Conservation (phyloP, 2,888 invertebrate genomes). For the Tineola bisselliella region DNA sequence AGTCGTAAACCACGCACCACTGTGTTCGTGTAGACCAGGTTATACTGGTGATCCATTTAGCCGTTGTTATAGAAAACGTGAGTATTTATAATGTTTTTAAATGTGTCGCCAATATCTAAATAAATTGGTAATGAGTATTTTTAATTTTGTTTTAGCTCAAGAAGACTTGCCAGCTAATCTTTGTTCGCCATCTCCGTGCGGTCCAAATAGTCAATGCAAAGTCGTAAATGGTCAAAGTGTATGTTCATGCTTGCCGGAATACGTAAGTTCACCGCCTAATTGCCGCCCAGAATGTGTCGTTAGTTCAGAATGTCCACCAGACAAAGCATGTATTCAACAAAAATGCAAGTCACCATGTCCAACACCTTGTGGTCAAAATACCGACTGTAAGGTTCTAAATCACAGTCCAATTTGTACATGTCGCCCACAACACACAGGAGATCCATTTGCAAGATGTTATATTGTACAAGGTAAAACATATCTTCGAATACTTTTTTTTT, state of each 20-base stretch:
- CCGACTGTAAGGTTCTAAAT: slow-evolving; percentile 76
- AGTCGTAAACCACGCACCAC: slow-evolving; percentile 76
- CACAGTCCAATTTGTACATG: slow-evolving; percentile 79
- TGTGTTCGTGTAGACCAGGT: slow-evolving; percentile 73
- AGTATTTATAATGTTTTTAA: neutral
- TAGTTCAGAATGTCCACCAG: slow-evolving; percentile 72
- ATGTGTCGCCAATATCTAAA: slow-evolving; percentile 5
- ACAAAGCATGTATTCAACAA: slow-evolving; percentile 73
- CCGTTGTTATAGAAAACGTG: slow-evolving; percentile 61
- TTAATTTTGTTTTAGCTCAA: slow-evolving; percentile 24
- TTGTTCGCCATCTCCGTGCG: slow-evolving; percentile 72
- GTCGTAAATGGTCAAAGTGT: slow-evolving; percentile 70
- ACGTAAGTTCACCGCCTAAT: slow-evolving; percentile 73
- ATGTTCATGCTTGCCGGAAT: slow-evolving; percentile 76
- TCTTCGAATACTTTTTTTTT: slow-evolving; percentile 10
- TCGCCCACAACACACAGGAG: slow-evolving; percentile 66
- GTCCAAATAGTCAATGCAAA: slow-evolving; percentile 71
- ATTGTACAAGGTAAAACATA: slow-evolving; percentile 40
- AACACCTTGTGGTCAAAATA: slow-evolving; percentile 75
- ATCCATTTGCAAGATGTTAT: slow-evolving; percentile 74
- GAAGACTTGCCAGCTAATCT: slow-evolving; percentile 48
- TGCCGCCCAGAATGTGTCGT: slow-evolving; percentile 80
- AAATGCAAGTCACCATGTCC: slow-evolving; percentile 79
- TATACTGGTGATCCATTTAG: slow-evolving; percentile 80
- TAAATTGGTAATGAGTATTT: slow-evolving; percentile 29